phyloP scores from a whole-genome alignment of 2,113 vertebrate species.

The Antechinus flavipes region DNA sequence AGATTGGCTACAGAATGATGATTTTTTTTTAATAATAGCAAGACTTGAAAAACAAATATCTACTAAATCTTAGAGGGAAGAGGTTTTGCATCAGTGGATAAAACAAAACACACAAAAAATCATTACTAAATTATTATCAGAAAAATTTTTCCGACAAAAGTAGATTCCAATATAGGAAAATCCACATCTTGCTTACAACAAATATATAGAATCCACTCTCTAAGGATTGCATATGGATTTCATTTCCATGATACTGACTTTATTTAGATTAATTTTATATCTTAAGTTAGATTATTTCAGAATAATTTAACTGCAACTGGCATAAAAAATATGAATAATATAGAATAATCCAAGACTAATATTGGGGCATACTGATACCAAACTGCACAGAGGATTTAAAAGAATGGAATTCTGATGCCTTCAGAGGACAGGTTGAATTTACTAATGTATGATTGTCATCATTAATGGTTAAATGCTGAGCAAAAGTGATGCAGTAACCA shows the following conservation, averaged over 20 bases:
- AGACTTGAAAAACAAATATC: neutral
- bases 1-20: neutral
- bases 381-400: constrained; percentile 57
- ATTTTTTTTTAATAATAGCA: neutral
- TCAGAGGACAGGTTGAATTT: constrained; percentile 78
- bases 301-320: constrained; percentile 49
- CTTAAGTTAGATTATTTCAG: constrained; percentile 48
- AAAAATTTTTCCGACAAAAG: constrained; percentile 53
- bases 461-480: constrained; percentile 85
- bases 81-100: neutral
- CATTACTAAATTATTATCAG: constrained; percentile 1
- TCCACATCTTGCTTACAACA: constrained; percentile 50
- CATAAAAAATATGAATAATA: constrained; percentile 43
- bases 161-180: constrained; percentile 59
- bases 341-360: constrained; percentile 38
- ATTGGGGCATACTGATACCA: constrained; percentile 74
- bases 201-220: constrained; percentile 53
- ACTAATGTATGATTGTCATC: constrained; percentile 79
- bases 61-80: neutral
- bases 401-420: constrained; percentile 54
- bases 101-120: neutral
- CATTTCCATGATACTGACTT: constrained; percentile 15
- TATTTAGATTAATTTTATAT: constrained; percentile 36
- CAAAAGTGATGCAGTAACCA: constrained; percentile 79
- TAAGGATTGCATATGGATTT: constrained; percentile 52